Base-by-base conservation (phyloP, 1,140 invertebrate species). In the Dendrolimus kikuchii region DNA sequence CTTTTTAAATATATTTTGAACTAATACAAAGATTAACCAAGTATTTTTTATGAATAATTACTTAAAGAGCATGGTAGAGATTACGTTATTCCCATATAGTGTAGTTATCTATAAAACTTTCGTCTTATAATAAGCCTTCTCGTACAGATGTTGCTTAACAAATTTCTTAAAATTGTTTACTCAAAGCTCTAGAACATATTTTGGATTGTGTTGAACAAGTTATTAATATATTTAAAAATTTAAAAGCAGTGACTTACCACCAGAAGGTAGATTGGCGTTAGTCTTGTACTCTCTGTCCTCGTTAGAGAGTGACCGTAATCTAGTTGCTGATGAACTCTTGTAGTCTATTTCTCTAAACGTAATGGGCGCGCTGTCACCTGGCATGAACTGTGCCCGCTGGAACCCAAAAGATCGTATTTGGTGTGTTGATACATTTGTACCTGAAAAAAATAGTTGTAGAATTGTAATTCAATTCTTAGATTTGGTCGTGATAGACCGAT, bases 221-320 rank as follows among this genome's bases (percentile, higher is more conserved):
- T 23, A 23, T 23, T 23, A 23, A 23, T 23, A 23, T 23, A 23
- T 23, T 23, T 3, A 23, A n/a, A 45, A n/a, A 9, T 45, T 45
- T 45, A 23, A 23, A 23, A 23, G 43, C 23, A 45, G n/a, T n/a
- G 2, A 73, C 76, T 57, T 66, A 85, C 80, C 78, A 66, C 80
- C 82, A 53, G 63, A 55, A 6, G 82, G 73, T 41, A 86, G 55
- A 40, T 75, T 81, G 23, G 77, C 82, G 39, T 86, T 86, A 10
- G 82, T 81, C 65, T 83, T 82, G 60, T 86, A 86, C 45, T 86
- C 80, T 53, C 80, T 58, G 23, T 86, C 82, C 53, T 86, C 82
- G 45, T 83, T 78, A 1, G 80, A 83, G 40, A 81, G 60, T 0
- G 82, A 74, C 45, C 82, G 60, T 7, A 81, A 52, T 10, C 65